Evolutionary conservation across 1,140 invertebrate genomes (phyloP).

Genomic region (Berghia stephanieae): DNA sequence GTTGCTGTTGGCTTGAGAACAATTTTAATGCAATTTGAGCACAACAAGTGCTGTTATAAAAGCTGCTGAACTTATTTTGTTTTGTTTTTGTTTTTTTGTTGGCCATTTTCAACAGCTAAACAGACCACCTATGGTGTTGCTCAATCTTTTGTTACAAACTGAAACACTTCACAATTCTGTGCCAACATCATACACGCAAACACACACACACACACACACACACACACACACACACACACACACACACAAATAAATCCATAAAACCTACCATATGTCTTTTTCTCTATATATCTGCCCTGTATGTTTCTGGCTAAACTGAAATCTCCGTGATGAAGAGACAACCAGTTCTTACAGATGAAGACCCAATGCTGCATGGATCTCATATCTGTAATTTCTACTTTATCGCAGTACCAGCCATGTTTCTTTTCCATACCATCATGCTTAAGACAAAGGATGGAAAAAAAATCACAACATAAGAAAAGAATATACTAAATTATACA

Average conservation of each 20-base stretch:
- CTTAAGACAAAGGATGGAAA: too few species aligned
- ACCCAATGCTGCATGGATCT: constrained; percentile 46
- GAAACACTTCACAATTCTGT: neutral
- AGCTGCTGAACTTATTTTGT: too few species aligned
- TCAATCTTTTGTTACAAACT: neutral
- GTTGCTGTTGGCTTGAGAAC: too few species aligned
- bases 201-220: constrained; percentile 11
- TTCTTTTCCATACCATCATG: constrained; percentile 19
- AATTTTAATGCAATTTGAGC: too few species aligned
- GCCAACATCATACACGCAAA: too few species aligned
- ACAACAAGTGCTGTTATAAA: too few species aligned
- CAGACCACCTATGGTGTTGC: neutral
- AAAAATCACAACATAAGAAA: neutral
- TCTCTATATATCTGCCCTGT: constrained; percentile 2
- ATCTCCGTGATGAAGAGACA: constrained; percentile 53
- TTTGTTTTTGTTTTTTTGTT: neutral
- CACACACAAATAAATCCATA: too few species aligned
- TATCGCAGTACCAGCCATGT: constrained; percentile 31
- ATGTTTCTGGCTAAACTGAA: neutral
- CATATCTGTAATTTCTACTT: constrained; percentile 29
- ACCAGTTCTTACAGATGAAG: constrained; percentile 63
- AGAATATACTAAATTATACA: neutral
- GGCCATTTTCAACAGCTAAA: neutral
- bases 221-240: constrained; percentile 12
- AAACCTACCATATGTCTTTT: neutral